Conservation (phyloP, 1,140 invertebrate species). For the Trichonephila clavipes region DNA sequence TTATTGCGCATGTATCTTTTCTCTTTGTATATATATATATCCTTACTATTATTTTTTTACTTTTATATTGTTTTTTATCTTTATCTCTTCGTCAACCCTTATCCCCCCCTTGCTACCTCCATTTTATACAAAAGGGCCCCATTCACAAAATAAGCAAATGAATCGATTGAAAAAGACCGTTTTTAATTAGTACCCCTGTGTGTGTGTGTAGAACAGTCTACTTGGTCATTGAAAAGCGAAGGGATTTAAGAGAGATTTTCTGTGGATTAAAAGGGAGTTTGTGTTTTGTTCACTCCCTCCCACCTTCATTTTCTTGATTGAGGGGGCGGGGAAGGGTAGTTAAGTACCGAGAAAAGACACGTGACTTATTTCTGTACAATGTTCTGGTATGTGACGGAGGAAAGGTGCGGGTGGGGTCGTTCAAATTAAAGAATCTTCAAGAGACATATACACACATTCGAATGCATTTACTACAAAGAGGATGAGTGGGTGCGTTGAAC, state of each 20-base stretch:
- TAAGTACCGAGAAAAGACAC: conserved; percentile 1
- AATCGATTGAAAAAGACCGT: conserved; percentile 9
- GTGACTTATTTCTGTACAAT: conserved; percentile 2
- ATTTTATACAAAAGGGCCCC: background rate
- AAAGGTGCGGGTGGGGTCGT: background rate
- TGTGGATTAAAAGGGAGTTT: background rate
- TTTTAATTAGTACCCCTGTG: conserved; percentile 6
- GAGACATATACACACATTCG: background rate
- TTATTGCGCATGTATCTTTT: conserved; percentile 2
- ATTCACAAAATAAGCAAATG: conserved; percentile 38
- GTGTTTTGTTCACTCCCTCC: background rate
- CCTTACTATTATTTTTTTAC: background rate
- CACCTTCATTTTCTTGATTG: conserved; percentile 25
- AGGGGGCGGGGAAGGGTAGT: background rate
- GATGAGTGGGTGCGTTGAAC: background rate
- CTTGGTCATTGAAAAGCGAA: background rate
- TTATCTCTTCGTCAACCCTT: background rate
- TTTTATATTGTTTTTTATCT: conserved; percentile 18
- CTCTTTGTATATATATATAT: background rate
- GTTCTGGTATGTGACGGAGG: conserved; percentile 3
- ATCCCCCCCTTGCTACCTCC: background rate
- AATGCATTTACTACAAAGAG: background rate
- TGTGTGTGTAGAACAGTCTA: background rate
- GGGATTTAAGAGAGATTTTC: conserved; percentile 1
- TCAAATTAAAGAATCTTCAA: conserved; percentile 24